Base-by-base conservation (phyloP, 1,140 invertebrate species). In the Carcinoscorpius rotundicauda region DNA sequence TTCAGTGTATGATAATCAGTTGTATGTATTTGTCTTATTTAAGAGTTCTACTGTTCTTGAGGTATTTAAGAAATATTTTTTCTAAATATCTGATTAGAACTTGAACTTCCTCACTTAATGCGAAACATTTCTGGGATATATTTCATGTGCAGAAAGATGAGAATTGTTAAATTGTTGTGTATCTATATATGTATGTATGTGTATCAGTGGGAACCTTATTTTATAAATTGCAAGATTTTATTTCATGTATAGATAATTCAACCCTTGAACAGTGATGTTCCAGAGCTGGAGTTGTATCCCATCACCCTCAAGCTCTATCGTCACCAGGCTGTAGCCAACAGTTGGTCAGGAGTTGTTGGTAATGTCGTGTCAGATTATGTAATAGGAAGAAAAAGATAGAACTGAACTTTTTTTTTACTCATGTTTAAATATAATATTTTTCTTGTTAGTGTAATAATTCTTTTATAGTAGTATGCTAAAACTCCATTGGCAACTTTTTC, bases 231-330 rank as follows among this genome's bases (percentile, higher is more conserved):
- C 53, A 6, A 55, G 29, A 29, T 29, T 29, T 29, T 29, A 29
- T 10, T 59, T 62, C 71, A 49, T 50, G 60, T 72, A 4, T 68
- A 83, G 81, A 82, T 86, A 10, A 85, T 85, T 67, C 73, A 82
- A 65, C 80, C 82, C 0, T 79, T 77, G 2, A 81, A 81, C 68
- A 80, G 73, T 61, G 73, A 72, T 11, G 66, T 84, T 60, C 82
- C 88, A 4, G 88, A 91, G 71, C 74, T 93, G 51, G 91, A 93
- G 75, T 75, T 93, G 6, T 91, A 91, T 74, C 90, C 89, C 2
- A 73, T 91, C 49, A 87, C 84, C 72, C 76, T 93, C 58, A 81
- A 84, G 64, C 81, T 93, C 49, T 78, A 87, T 49, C 77, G 87
- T 55, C 89, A 93, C 76, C 59, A 69, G 71, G 51, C 66, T 9